Evolutionary conservation across 2,113 vertebrate genomes (phyloP).

Genomic region (Sisor rabdophorus): DNA sequence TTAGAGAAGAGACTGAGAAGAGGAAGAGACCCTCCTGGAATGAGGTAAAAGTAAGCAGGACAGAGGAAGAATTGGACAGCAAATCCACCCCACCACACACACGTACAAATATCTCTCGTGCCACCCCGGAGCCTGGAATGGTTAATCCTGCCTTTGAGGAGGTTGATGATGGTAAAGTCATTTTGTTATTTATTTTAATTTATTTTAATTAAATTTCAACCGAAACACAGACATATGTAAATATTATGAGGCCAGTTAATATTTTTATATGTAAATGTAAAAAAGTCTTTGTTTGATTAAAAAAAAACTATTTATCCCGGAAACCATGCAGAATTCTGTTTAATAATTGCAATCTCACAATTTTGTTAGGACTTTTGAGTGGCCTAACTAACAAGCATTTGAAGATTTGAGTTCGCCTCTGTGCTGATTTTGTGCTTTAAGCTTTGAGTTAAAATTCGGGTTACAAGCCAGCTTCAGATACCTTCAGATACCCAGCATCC

Average conservation of each 20-base stretch:
- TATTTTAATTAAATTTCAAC: no score
- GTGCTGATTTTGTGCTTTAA: no score
- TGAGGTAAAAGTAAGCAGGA: slow-evolving; percentile 70
- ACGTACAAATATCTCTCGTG: slow-evolving; percentile 51
- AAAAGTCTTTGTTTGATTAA: no score
- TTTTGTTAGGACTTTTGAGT: no score
- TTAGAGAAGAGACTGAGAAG: slow-evolving; percentile 74
- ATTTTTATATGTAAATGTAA: background rate
- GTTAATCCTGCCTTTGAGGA: slow-evolving; percentile 88
- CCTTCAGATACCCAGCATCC: no score
- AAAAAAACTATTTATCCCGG: no score
- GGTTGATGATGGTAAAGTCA: slow-evolving; percentile 79
- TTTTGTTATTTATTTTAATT: slow-evolving; percentile 15
- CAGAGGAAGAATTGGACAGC: slow-evolving; percentile 65
- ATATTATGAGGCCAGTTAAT: background rate
- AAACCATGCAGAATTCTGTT: no score
- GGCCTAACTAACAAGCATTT: no score
- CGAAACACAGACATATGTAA: background rate
- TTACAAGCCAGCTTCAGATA: no score
- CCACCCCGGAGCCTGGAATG: slow-evolving; percentile 76
- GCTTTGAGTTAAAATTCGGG: no score
- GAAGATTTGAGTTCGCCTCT: no score
- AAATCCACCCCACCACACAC: slow-evolving; percentile 57
- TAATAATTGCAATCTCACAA: no score
- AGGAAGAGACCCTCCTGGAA: slow-evolving; percentile 73